Conservation (phyloP, 1,140 invertebrate species). For the Elysia chlorotica region DNA sequence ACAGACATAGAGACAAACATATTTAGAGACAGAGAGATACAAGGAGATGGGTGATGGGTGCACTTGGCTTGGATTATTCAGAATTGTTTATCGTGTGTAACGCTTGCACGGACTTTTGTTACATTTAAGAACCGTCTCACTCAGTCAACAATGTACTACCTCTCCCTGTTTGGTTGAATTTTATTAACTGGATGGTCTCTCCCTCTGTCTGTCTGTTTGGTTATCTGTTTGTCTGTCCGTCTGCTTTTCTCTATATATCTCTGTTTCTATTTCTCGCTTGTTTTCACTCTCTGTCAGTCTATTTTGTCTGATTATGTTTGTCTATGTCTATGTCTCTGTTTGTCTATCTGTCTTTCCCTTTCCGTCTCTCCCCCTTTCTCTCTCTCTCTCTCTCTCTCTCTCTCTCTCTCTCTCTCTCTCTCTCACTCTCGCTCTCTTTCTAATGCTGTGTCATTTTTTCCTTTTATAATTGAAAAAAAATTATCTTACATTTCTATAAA, state of each 20-base stretch:
- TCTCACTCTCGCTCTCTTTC: not conserved
- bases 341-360: not conserved
- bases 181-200: not conserved
- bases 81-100: too few relatives aligned
- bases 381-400: not conserved
- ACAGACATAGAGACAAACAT: slow-evolving; percentile 1
- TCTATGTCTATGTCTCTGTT: not conserved
- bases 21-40: not conserved
- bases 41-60: too few relatives aligned
- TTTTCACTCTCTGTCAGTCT: too few relatives aligned
- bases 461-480: too few relatives aligned
- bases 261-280: too few relatives aligned
- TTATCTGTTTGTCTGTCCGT: not conserved
- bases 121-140: too few relatives aligned
- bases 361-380: not conserved
- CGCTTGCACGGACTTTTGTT: too few relatives aligned
- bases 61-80: too few relatives aligned
- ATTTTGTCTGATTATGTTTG: too few relatives aligned
- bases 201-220: not conserved
- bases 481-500: too few relatives aligned
- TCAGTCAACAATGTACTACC: not conserved
- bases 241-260: not conserved
- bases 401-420: too few relatives aligned
- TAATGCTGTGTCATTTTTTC: too few relatives aligned
- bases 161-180: not conserved